Base-by-base conservation (phyloP, 1,140 invertebrate genomes). In the Drosophila tsacasi region DNA sequence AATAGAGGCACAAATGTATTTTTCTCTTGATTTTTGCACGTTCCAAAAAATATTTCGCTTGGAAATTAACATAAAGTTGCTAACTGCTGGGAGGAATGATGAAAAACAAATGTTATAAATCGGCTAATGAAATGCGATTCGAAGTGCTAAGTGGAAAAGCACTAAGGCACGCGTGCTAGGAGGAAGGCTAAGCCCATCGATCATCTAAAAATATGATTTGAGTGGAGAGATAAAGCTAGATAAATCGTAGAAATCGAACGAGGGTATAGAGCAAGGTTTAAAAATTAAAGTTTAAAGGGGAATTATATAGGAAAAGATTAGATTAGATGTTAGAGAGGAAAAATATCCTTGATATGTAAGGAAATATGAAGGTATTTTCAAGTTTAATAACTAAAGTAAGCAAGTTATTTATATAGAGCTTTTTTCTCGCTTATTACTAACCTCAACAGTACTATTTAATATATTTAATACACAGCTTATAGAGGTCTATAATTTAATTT, bases 61-160 rank as follows among this genome's bases (percentile, higher is more conserved):
- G 15, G 19, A 76, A 76, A 76, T 76, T 76, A 76, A 47, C 74
- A 67, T 47, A 12, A 1, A 35, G n/a, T 27, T 3, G 74, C 44
- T 76, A 76, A 77, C 55, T 57, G 52, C 25, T 27, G 13, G 21
- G 17, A 5, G 21, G 32, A 27, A 46, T 66, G 39, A 58, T 74
- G 40, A 74, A 64, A 64, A 64, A 64, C 44, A 68, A 66, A 61
- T 32, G 37, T 52, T 44, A 39, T 57, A 52, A 76, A 58, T 63
- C 54, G 27, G 19, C 69, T 73, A 49, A 76, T 76, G 32, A 76
- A 66, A 66, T 55, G n/a, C 25, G 39, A 21, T 67, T 67, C 21
- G 15, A 55, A 40, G 47, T 76, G 61, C 32, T 76, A 76, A 76
- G 35, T 75, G 71, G 61, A 75, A 75, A 76, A 74, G 50, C 69